phyloP scores from a whole-genome alignment of 2,797 vertebrate species.

The Aeoliscus strigatus region DNA sequence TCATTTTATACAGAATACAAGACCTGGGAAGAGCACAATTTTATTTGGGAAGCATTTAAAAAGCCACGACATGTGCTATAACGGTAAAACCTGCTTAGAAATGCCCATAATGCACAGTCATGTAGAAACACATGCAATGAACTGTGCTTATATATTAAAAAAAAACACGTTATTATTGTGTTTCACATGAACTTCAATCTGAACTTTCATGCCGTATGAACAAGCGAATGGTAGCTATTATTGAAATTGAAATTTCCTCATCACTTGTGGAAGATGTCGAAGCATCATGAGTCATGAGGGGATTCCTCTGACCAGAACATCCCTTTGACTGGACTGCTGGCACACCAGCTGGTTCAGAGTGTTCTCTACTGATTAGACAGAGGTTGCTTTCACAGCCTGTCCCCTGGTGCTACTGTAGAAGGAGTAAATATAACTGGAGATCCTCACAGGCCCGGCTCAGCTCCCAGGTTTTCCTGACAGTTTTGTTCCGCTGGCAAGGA shows the following conservation, averaged over 20 bases:
- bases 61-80: conserved; percentile 36
- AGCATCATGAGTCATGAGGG: conserved; percentile 40
- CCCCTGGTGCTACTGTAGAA: conserved; percentile 31
- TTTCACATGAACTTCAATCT: conserved; percentile 19
- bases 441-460: conserved; percentile 19
- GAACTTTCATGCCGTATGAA: too few relatives aligned
- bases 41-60: conserved; percentile 40
- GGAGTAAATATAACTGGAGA: conserved; percentile 44
- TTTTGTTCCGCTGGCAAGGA: conserved; percentile 52
- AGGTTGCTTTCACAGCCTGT: conserved; percentile 55
- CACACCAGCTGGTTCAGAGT: conserved; percentile 48
- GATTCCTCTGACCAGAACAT: conserved; percentile 43
- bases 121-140: too few relatives aligned
- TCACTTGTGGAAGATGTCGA: conserved; percentile 18
- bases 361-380: conserved; percentile 58
- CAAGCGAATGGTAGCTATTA: conserved; percentile 36
- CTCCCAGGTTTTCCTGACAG: conserved; percentile 46
- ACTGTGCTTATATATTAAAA: too few relatives aligned
- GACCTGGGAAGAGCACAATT: conserved; percentile 31
- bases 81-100: conserved; percentile 28
- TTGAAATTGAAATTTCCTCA: conserved; percentile 32
- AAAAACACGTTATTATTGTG: conserved; percentile 23
- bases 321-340: conserved; percentile 18
- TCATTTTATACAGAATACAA: conserved; percentile 38
- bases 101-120: conserved; percentile 23